Evolutionary conservation across 2,888 invertebrate species (phyloP).

Genomic region (Timema podura): DNA sequence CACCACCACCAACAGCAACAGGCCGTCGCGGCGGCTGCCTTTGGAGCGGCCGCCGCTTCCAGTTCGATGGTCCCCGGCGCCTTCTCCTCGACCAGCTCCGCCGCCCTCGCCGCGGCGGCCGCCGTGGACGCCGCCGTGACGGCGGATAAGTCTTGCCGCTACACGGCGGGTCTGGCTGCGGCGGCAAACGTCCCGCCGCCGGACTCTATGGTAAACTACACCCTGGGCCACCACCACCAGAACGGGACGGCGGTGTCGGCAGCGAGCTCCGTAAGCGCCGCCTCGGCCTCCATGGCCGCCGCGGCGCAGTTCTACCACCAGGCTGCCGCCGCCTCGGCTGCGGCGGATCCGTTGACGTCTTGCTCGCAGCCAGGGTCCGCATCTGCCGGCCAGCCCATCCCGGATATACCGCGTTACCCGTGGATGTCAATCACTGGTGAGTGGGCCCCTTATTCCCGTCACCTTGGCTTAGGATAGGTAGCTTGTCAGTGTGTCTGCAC

Average conservation of each 20-base stretch:
- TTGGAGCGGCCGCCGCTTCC: conserved; percentile 58
- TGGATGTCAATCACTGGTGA: conserved; percentile 97
- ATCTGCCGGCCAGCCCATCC: conserved; percentile 78
- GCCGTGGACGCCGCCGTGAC: conserved; percentile 52
- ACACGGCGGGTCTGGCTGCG: conserved; percentile 54
- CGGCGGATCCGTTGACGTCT: conserved; percentile 76
- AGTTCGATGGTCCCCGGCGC: conserved; percentile 58
- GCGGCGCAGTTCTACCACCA: conserved; percentile 88
- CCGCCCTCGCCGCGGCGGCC: conserved; percentile 39
- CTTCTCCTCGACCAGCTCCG: conserved; percentile 46
- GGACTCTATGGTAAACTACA: conserved; percentile 78
- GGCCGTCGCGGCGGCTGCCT: conserved; percentile 59
- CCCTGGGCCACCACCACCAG: conserved; percentile 70
- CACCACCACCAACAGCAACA: conserved; percentile 60
- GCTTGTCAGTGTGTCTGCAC: background rate
- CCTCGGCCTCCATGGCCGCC: conserved; percentile 68
- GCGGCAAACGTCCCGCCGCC: conserved; percentile 53
- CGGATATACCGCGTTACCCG: conserved; percentile 89
- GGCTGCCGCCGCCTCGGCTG: conserved; percentile 62
- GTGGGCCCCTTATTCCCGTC: conserved; percentile 37
- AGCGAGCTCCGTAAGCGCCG: conserved; percentile 65
- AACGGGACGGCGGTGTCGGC: conserved; percentile 57
- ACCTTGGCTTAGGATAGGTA: background rate
- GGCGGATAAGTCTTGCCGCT: conserved; percentile 77
- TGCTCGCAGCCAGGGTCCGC: conserved; percentile 69